Conservation (phyloP, 2,888 invertebrate genomes). For the Cactoblastis cactorum region DNA sequence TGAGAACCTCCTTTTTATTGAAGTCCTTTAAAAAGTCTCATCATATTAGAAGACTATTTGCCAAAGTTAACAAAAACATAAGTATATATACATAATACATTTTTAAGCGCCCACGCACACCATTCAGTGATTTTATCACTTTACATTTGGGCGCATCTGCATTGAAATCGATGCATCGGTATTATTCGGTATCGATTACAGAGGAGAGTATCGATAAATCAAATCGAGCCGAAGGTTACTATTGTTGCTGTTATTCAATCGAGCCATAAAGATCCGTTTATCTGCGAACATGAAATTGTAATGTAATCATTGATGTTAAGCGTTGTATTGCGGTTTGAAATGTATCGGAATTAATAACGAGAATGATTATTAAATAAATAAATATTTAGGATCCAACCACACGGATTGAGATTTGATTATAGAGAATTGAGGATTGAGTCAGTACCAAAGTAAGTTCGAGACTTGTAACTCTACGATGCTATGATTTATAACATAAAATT, state of each 20-base stretch:
- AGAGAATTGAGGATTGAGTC: not conserved
- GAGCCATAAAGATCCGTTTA: not conserved
- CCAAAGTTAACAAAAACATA: slow-evolving; percentile 11
- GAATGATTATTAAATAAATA: not conserved
- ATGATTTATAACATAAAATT: too few relatives aligned
- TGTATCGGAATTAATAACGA: too few relatives aligned
- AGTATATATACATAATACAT: slow-evolving; percentile 17
- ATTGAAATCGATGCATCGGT: slow-evolving; percentile 38
- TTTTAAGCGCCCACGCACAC: slow-evolving; percentile 18
- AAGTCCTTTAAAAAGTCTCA: too few relatives aligned
- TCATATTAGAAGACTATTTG: too few relatives aligned
- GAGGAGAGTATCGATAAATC: slow-evolving; percentile 43
- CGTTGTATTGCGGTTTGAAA: too few relatives aligned
- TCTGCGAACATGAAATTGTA: not conserved
- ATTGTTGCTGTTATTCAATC: not conserved
- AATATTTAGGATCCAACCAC: not conserved
- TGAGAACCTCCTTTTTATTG: too few relatives aligned
- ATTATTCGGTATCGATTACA: slow-evolving; percentile 41
- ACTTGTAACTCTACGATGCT: too few relatives aligned
- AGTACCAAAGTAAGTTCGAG: too few relatives aligned
- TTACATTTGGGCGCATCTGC: slow-evolving; percentile 47
- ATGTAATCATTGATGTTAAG: not conserved
- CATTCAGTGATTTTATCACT: slow-evolving; percentile 24
- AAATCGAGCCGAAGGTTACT: slow-evolving; percentile 5
- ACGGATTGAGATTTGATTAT: not conserved